These are phyloP conservation scores for Rhopalosiphum padi DNA, from an alignment of 1,140 invertebrate genomes.

Conservation along the genomic window DNA sequence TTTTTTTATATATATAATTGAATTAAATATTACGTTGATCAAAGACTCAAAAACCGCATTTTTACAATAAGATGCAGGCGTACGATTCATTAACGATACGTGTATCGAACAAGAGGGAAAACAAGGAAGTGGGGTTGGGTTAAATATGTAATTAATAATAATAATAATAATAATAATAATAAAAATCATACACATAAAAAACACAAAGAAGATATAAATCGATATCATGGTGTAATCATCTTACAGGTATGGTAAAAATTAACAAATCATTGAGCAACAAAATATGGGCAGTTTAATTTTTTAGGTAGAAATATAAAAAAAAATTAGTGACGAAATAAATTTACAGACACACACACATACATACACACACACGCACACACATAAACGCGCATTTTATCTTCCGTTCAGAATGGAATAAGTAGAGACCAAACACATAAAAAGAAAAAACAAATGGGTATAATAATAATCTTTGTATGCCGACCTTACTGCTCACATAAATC, in stretches of 20 bases:
- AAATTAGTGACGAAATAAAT: constrained; percentile 34
- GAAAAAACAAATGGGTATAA: not conserved
- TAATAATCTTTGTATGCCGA: no score
- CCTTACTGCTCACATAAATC: not conserved
- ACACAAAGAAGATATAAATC: not conserved
- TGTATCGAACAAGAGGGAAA: not conserved
- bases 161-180: constrained; percentile 18
- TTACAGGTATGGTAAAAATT: constrained; percentile 20
- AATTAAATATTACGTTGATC: constrained; percentile 39
- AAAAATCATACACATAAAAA: constrained; percentile 16
- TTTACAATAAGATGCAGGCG: not conserved
- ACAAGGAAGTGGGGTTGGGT: not conserved
- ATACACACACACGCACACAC: no score
- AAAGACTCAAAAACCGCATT: constrained; percentile 36
- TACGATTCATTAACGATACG: not conserved
- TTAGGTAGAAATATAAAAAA: constrained; percentile 24
- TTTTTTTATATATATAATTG: constrained; percentile 36
- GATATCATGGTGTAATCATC: not conserved
- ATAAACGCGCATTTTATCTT: not conserved
- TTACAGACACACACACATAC: not conserved
- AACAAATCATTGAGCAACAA: constrained; percentile 53
- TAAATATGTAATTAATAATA: not conserved
- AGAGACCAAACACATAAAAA: not conserved
- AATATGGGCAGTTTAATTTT: constrained; percentile 39
- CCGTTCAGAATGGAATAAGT: not conserved